These are phyloP conservation scores for Colletes collaris DNA, from an alignment of 2,888 invertebrate species.

Conservation along the genomic window DNA sequence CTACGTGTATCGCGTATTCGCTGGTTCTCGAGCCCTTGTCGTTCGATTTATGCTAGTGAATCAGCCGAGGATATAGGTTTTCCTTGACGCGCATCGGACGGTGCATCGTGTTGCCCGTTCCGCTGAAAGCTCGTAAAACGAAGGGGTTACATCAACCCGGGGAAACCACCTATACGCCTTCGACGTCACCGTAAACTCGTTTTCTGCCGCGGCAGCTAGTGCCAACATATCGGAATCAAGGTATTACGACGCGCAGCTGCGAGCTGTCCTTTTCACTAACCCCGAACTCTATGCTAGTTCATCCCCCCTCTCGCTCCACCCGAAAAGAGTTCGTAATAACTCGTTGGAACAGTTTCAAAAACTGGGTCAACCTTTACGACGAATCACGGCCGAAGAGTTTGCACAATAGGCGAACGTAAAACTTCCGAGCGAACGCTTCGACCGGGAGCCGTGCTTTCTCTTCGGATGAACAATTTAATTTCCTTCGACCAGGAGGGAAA, in stretches of 20 bases:
- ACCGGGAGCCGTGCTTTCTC: background rate
- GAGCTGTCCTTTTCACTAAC: conserved; percentile 25
- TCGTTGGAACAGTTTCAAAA: conserved; percentile 36
- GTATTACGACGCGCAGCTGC: conserved; percentile 41
- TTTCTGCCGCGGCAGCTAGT: conserved; percentile 20
- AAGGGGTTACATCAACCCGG: conserved; percentile 55
- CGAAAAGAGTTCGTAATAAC: conserved; percentile 52
- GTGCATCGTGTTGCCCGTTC: conserved; percentile 44
- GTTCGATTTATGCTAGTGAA: conserved; percentile 54
- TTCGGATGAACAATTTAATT: conserved; percentile 42
- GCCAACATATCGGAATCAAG: conserved; percentile 47
- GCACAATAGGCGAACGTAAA: conserved; percentile 48
- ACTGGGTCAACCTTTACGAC: conserved; percentile 45
- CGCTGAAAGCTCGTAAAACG: conserved; percentile 60
- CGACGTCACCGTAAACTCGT: conserved; percentile 48
- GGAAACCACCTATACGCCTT: conserved; percentile 38
- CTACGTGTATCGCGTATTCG: background rate
- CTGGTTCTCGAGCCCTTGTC: conserved; percentile 18
- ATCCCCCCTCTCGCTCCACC: background rate
- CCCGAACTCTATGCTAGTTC: background rate
- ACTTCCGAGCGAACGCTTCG: conserved; percentile 37
- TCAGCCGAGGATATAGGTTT: conserved; percentile 49
- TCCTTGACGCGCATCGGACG: conserved; percentile 38
- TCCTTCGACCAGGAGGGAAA: conserved; percentile 11
- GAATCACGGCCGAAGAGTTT: conserved; percentile 11